Evolutionary conservation across 92 coral and sea anemone genomes (phyloP).

Genomic region (Umimayanthus kanabou): DNA sequence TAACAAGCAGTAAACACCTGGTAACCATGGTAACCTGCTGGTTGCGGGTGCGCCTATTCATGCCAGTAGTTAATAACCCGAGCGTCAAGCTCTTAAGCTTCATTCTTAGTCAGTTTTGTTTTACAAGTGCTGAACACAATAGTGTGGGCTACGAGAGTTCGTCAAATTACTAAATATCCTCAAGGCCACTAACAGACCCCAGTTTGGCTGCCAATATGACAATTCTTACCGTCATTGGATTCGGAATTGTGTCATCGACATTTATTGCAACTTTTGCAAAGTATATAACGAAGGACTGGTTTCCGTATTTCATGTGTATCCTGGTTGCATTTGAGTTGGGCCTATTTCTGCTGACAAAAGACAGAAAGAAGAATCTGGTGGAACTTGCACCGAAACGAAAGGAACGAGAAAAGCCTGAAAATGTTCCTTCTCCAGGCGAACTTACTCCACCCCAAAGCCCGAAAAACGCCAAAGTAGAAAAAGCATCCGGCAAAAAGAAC

Average conservation of each 20-base stretch:
- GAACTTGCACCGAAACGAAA: conserved; percentile 42
- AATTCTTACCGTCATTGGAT: conserved; percentile 61
- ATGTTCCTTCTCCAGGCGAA: conserved; percentile 8
- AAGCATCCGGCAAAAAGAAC: conserved; percentile 35
- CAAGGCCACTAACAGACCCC: not conserved
- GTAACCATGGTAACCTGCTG: not conserved
- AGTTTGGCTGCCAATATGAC: conserved; percentile 34
- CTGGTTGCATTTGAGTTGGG: conserved; percentile 60
- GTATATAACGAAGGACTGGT: conserved; percentile 70
- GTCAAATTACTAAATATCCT: too few relatives aligned
- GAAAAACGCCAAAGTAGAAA: conserved; percentile 15
- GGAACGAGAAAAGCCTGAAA: conserved; percentile 40
- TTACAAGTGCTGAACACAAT: not conserved
- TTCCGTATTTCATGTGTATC: conserved; percentile 65
- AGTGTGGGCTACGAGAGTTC: not conserved
- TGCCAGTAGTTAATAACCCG: not conserved
- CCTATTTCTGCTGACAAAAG: conserved; percentile 57
- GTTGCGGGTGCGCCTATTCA: conserved; percentile 17
- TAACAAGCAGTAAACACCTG: not conserved
- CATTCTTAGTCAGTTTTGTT: not conserved
- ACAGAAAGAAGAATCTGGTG: conserved; percentile 31
- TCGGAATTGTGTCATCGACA: conserved; percentile 64
- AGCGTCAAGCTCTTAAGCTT: not conserved
- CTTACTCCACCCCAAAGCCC: not conserved
- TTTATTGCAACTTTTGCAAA: conserved; percentile 70